These are phyloP conservation scores for Pandemis heparana DNA, from an alignment of 2,888 invertebrate genomes.

Conservation along the genomic window DNA sequence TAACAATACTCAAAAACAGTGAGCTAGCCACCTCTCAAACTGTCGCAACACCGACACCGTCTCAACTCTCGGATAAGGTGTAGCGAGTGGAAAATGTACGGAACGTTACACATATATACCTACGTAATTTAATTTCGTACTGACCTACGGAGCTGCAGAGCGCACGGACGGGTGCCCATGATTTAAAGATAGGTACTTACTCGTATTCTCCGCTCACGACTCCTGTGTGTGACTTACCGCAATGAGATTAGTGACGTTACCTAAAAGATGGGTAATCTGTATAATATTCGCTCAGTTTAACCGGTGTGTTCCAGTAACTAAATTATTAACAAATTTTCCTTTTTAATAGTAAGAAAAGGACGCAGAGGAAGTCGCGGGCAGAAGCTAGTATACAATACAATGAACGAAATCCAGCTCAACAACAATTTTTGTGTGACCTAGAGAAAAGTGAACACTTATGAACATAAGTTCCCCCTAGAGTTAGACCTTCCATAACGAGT, in stretches of 20 bases:
- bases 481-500: too few relatives aligned
- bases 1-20: not conserved
- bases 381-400: too few relatives aligned
- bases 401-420: too few relatives aligned
- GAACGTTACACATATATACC: slow-evolving; percentile 56
- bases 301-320: too few relatives aligned
- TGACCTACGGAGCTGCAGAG: slow-evolving; percentile 49
- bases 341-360: too few relatives aligned
- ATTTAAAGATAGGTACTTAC: slow-evolving; percentile 3
- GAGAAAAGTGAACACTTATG: too few relatives aligned
- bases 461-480: too few relatives aligned
- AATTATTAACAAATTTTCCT: too few relatives aligned
- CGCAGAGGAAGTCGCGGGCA: too few relatives aligned
- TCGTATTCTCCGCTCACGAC: not conserved
- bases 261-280: too few relatives aligned
- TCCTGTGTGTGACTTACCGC: not conserved
- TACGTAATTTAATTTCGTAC: slow-evolving; percentile 64
- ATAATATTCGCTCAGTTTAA: too few relatives aligned
- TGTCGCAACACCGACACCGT: not conserved
- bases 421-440: too few relatives aligned
- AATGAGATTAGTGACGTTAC: not conserved
- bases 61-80: slow-evolving; percentile 45
- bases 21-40: slow-evolving; percentile 7
- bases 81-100: slow-evolving; percentile 63
- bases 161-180: slow-evolving; percentile 9